Percentiles rank a stretch among this genome's conserved stretches.
phyloP scores from a whole-genome alignment of 2,113 vertebrate genomes.

The Porphyrio hochstetteri region DNA sequence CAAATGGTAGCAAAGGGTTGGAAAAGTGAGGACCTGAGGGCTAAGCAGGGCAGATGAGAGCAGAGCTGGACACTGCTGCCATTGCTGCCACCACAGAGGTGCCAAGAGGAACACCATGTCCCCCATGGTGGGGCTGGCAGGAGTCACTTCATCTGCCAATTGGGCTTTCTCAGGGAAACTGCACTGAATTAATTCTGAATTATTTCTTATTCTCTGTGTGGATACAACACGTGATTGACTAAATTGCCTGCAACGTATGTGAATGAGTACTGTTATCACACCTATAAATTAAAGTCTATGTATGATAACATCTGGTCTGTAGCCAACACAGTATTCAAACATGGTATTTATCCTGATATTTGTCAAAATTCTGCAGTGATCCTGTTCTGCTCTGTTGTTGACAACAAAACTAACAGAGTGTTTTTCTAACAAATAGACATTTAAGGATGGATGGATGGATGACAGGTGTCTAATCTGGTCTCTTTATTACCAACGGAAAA shows the following conservation, averaged over 20 bases:
- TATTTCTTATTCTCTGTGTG: not conserved
- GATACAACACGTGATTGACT: not conserved
- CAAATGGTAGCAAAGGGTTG: not conserved
- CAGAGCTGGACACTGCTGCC: accelerated
- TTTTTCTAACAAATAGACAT: not conserved
- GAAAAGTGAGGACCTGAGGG: not conserved
- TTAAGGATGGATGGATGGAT: not conserved
- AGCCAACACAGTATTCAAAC: not conserved
- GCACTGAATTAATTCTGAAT: not conserved
- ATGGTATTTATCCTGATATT: not conserved
- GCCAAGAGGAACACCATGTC: not conserved
- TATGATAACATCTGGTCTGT: not conserved
- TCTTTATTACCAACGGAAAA: not conserved
- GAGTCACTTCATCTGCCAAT: not conserved
- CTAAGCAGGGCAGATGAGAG: not conserved
- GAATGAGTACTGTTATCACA: not conserved
- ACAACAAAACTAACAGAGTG: not conserved
- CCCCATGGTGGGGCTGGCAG: not conserved
- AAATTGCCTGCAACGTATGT: not conserved
- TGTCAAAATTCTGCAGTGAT: not conserved
- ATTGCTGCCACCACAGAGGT: not conserved
- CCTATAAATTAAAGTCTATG: not conserved
- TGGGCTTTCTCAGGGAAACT: not conserved
- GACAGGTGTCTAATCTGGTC: not conserved
- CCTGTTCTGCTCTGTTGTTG: not conserved